Base-by-base conservation (phyloP, 2,888 invertebrate species). In the Leptothorax acervorum region DNA sequence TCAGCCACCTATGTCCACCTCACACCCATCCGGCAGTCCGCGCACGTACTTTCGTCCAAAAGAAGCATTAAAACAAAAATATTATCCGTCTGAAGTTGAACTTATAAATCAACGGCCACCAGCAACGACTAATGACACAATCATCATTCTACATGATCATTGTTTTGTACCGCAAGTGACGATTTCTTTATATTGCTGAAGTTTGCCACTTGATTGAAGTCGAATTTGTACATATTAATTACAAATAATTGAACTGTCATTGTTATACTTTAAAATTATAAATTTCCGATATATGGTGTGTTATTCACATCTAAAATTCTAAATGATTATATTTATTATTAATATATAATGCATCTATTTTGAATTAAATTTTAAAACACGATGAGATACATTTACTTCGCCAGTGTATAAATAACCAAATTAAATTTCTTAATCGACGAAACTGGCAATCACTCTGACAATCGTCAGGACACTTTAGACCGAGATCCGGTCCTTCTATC, bases 1-100 rank as follows among this genome's bases (percentile, higher is more conserved):
- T 92, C 92, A 90, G 87, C 90, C 92, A 92, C 92, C 92, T 91
- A 93, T 92, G 92, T 92, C 91, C 91, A 90, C 86, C 90, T 91
- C 88, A 89, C 91, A 76, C 86, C 85, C 87, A 88, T 92, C 88
- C 87, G 81, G 86, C 89, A 92, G 85, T 87, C 92, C 82, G 79
- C 68, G 92, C 92, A 92, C 92, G 92, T 92, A 91, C 89, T 91
- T 91, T 91, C 89, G 86, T 83, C 91, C 88, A 91, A 92, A 93
- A 93, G 89, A 88, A 92, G 84, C 87, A 91, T 88, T 85, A 85
- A 88, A 90, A 92, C 90, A 90, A 92, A 92, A 93, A 93, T 93
- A 93, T 93, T 91, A 90, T 91, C 88, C 90, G 90, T 88, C 90
- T 70, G 86, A 79, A 89, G 89, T 91, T 92, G 92, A 93, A 93